Evolutionary conservation across 2,113 vertebrate species (phyloP).

Genomic region (Sclerurus mexicanus): DNA sequence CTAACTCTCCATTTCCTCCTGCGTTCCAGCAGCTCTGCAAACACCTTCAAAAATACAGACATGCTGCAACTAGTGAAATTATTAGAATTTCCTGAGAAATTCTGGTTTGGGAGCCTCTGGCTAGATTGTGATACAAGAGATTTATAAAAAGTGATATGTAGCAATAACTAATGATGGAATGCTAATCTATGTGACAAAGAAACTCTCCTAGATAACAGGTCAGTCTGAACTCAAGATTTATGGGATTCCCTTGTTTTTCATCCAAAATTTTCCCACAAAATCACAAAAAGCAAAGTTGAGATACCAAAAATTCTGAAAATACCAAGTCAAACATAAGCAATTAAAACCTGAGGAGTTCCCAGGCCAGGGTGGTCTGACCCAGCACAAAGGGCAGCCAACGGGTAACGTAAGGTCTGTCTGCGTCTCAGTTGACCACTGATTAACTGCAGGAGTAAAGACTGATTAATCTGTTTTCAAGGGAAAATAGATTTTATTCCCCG

Average conservation of each 20-base stretch:
- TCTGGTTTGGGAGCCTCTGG: neutral
- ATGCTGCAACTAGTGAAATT: neutral
- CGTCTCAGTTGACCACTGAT: neutral
- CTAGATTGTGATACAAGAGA: neutral
- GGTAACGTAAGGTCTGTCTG: neutral
- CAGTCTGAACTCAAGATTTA: neutral
- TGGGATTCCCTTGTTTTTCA: neutral
- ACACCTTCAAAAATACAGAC: neutral
- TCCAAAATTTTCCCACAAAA: neutral
- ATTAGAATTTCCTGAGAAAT: neutral
- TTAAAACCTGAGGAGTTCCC: conserved; percentile 1
- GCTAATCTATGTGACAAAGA: neutral
- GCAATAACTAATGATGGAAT: neutral
- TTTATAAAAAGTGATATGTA: neutral
- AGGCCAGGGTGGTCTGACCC: neutral
- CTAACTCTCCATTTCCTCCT: neutral
- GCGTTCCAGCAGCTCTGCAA: neutral
- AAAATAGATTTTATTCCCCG: neutral
- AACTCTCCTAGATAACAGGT: neutral
- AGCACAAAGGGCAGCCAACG: neutral
- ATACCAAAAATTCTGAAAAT: neutral
- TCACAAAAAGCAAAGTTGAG: neutral
- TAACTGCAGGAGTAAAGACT: neutral
- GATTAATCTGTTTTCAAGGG: neutral
- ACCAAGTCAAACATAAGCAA: neutral